These are phyloP conservation scores for Drosophila arawakana DNA, from an alignment of 1,140 invertebrate genomes.

Conservation along the genomic window DNA sequence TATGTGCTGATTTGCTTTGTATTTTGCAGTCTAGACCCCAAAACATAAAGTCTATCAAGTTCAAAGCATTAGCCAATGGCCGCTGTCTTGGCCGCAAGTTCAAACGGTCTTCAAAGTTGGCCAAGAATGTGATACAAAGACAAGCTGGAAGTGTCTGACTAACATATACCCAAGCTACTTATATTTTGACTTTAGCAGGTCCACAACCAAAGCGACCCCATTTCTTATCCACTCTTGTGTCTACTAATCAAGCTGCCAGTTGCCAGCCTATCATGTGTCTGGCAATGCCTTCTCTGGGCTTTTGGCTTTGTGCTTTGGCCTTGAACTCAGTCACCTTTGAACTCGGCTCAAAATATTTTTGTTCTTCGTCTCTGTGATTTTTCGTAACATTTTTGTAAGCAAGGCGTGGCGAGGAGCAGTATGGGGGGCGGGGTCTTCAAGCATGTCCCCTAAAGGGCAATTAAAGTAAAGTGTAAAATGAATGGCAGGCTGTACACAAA, in stretches of 20 bases:
- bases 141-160: not conserved
- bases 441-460: slow-evolving; percentile 35
- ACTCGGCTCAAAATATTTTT: slow-evolving; percentile 40
- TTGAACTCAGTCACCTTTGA: slow-evolving; percentile 70
- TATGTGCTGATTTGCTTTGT: slow-evolving; percentile 23
- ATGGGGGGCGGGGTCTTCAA: not conserved
- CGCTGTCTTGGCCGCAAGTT: slow-evolving; percentile 17
- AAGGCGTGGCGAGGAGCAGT: not conserved
- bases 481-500: slow-evolving; percentile 6
- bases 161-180: not conserved
- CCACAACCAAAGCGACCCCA: not conserved
- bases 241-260: slow-evolving; percentile 22
- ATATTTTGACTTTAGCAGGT: not conserved
- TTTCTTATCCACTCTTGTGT: not conserved
- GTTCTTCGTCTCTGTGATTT: slow-evolving; percentile 1
- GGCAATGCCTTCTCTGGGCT: not conserved
- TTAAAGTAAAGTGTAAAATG: slow-evolving; percentile 33
- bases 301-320: slow-evolving; percentile 40
- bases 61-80: slow-evolving; percentile 49
- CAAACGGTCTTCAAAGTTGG: slow-evolving; percentile 49
- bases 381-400: slow-evolving; percentile 8
- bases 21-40: slow-evolving; percentile 22
- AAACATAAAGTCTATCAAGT: slow-evolving; percentile 65
- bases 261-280: slow-evolving; percentile 24
- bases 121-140: slow-evolving; percentile 6